Percentiles rank a stretch among this genome's conserved stretches.
These are phyloP conservation scores for Cladopsammia gracilis DNA, from an alignment of 64 coral and sea anemone genomes.

Conservation along the genomic window DNA sequence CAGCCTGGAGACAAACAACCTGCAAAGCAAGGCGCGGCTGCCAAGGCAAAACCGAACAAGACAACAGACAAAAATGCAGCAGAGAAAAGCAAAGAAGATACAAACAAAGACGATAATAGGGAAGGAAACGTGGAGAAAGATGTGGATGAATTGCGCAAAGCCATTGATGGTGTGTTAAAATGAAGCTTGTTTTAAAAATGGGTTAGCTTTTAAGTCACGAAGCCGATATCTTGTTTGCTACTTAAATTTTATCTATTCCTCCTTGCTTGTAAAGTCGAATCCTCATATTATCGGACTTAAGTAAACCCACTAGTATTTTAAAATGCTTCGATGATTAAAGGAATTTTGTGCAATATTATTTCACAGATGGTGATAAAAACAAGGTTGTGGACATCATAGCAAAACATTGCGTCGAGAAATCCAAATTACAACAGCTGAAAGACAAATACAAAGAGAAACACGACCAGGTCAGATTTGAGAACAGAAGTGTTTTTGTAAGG, in stretches of 20 bases:
- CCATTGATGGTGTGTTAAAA: conserved; percentile 39
- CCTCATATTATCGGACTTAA: too few species aligned
- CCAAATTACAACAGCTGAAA: conserved; percentile 52
- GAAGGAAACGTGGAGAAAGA: conserved; percentile 27
- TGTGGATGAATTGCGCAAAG: conserved; percentile 48
- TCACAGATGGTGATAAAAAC: conserved; percentile 64
- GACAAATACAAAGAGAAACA: conserved; percentile 80
- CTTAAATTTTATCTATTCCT: too few species aligned
- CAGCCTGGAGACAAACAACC: neutral
- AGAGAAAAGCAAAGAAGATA: conserved; percentile 30
- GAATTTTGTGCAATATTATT: neutral
- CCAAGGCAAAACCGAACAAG: conserved; percentile 22
- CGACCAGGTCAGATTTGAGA: conserved; percentile 13
- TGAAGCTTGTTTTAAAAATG: neutral
- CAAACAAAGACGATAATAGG: conserved; percentile 22
- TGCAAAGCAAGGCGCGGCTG: neutral
- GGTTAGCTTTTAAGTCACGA: too few species aligned
- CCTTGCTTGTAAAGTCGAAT: too few species aligned
- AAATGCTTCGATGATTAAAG: neutral
- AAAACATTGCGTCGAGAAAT: conserved; percentile 67
- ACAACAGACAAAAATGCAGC: conserved; percentile 25
- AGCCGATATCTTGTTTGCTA: too few species aligned
- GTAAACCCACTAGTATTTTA: neutral
- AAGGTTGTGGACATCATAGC: conserved; percentile 70
- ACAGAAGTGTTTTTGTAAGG: neutral